These are phyloP conservation scores for Lophura nycthemera DNA, from an alignment of 2,113 vertebrate species.

Conservation along the genomic window DNA sequence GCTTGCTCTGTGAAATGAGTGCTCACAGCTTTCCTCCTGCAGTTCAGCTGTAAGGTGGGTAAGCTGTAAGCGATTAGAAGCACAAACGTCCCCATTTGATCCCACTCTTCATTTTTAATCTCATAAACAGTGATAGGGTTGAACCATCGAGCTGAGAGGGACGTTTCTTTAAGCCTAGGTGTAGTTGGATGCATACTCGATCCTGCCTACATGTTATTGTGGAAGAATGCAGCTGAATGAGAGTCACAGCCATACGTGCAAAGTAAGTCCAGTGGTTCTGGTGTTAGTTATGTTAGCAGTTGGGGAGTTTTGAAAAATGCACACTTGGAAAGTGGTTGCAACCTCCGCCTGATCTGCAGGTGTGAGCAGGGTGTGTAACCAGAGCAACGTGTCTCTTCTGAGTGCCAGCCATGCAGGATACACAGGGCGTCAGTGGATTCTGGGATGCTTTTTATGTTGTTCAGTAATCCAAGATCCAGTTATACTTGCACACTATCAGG, in stretches of 20 bases:
- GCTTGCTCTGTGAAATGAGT: constrained; percentile 22
- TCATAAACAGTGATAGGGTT: not conserved
- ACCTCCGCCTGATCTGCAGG: not conserved
- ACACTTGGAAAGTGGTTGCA: not conserved
- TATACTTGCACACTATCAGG: not conserved
- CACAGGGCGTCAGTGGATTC: not conserved
- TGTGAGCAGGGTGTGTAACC: not conserved
- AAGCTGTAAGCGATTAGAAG: constrained; percentile 21
- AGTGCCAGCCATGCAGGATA: not conserved
- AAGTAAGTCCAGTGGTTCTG: not conserved
- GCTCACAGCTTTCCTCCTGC: not conserved
- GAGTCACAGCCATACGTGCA: not conserved
- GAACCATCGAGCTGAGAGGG: not conserved
- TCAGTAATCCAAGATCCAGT: not conserved
- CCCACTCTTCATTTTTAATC: not conserved
- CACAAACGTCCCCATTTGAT: not conserved
- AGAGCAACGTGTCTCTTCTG: not conserved
- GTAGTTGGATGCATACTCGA: not conserved
- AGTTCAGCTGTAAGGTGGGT: not conserved
- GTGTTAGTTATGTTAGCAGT: not conserved
- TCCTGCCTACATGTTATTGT: not conserved
- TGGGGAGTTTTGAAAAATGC: not conserved
- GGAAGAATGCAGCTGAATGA: not conserved
- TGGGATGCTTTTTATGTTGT: not conserved
- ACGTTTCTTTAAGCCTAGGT: not conserved